Evolutionary conservation across 2,888 invertebrate species (phyloP), one percentile per base, ranked within the genome.

Genomic region (Hoplodrina ambigua): DNA sequence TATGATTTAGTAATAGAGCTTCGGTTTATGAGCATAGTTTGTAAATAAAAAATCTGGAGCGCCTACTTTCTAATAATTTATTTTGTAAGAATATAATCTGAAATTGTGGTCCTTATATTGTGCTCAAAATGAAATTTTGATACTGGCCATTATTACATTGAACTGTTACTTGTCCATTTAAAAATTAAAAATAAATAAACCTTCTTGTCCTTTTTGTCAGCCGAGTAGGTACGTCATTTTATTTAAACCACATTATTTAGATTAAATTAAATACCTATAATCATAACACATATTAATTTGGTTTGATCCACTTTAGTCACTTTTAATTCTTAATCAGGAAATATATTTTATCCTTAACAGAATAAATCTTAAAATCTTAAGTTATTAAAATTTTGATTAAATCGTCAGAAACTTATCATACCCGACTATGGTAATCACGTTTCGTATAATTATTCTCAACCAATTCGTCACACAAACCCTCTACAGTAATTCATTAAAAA

Each of bases 1-100:
- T 85, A 86, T 90, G 88, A 89, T 89, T 90, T 90, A 90, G 85
- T 87, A 84, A 85, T 85, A 86, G 70, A 86, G 70, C 67, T 69
- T 62, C 33, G 58, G 54, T 71, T 66, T 71, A 72, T 62, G 67
- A 69, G 49, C 25, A 57, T 50, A 64, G 30, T 62, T 20, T 50
- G 33, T 70, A 63, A 68, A 66, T 72, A 49, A 59, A 41, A 65
- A 72, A 56, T 46, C 17, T 25, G 7, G 41, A 17, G 46, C 33
- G 4, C 6, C 5, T 80, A 1, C 44, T 52, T 1, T 56, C 7
- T 13, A 11, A 5, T 37, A 17, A 56, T 56, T 56, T 76, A 41
- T 25, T 57, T 53, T 46, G 44, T 19, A 7, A 30, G 4, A 13
- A 20, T 67, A 20, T 46, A 17, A 17, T 41, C 15, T 46, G 17